Evolutionary conservation across 2,113 vertebrate species (phyloP).

Genomic region (Forbesichthys agassizii): DNA sequence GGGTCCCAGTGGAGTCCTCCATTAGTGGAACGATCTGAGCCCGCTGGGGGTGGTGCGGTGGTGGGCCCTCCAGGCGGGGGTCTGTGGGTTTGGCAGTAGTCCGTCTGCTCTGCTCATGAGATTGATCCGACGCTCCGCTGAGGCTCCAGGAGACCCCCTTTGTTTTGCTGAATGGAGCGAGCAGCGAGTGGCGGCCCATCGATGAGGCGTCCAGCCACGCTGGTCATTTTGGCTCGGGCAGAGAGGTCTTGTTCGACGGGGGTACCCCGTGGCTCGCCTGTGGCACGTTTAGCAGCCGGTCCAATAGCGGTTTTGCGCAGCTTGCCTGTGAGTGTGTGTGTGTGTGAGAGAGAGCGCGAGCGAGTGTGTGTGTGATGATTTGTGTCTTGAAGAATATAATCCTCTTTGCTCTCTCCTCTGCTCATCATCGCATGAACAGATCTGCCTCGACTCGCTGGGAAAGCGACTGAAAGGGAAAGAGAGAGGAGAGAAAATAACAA

Average conservation of each 20-base stretch:
- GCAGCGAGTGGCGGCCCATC: slow-evolving; percentile 47
- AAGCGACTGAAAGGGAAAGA: slow-evolving; percentile 38
- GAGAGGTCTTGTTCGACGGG: slow-evolving; percentile 64
- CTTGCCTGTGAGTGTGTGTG: not conserved
- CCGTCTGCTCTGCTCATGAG: slow-evolving; percentile 63
- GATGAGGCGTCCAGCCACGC: slow-evolving; percentile 52
- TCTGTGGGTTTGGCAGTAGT: slow-evolving; percentile 68
- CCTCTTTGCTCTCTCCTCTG: slow-evolving; percentile 66
- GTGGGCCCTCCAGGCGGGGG: slow-evolving; percentile 49
- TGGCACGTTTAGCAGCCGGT: slow-evolving; percentile 39
- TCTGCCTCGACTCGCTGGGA: slow-evolving; percentile 66
- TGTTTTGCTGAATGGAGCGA: slow-evolving; percentile 61
- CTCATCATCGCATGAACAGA: slow-evolving; percentile 56
- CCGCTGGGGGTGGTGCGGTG: slow-evolving; percentile 48
- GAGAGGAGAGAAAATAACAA: slow-evolving; percentile 60
- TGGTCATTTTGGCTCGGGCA: slow-evolving; percentile 64
- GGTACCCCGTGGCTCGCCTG: slow-evolving; percentile 37
- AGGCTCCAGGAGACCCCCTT: slow-evolving; percentile 55
- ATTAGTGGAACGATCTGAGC: slow-evolving; percentile 72
- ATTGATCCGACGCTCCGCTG: slow-evolving; percentile 58
- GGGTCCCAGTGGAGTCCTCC: slow-evolving; percentile 64
- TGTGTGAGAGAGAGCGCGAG: not conserved
- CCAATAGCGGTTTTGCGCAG: not conserved
- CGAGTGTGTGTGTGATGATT: slow-evolving; percentile 37
- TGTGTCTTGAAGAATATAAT: slow-evolving; percentile 68